Evolutionary conservation across 2,888 invertebrate genomes (phyloP).

Genomic region (Drosophila quinaria): DNA sequence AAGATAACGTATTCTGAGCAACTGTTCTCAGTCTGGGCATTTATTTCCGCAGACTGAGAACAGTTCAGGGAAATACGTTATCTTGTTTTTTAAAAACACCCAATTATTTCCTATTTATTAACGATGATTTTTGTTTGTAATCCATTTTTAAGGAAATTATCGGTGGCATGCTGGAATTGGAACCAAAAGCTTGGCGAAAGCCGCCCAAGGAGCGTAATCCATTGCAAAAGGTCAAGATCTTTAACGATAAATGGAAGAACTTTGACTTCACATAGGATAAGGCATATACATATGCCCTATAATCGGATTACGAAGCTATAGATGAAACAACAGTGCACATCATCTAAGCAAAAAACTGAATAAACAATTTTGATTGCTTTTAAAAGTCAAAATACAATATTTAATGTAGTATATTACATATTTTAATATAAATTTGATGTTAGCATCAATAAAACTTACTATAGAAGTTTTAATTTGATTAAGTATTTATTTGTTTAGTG

Average conservation of each 20-base stretch:
- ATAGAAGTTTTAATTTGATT: too few species aligned
- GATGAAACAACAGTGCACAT: neutral
- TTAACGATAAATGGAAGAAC: slow-evolving; percentile 90
- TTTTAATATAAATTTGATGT: neutral
- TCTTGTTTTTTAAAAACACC: neutral
- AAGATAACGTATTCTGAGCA: neutral
- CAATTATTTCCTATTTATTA: neutral
- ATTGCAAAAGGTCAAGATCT: slow-evolving; percentile 88
- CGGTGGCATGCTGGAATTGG: slow-evolving; percentile 96
- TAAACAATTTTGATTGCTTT: neutral
- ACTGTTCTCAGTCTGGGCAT: too few species aligned
- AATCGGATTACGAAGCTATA: too few species aligned
- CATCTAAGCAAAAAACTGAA: neutral
- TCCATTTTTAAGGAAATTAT: slow-evolving; percentile 91
- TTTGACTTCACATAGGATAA: slow-evolving; percentile 88
- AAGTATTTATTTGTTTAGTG: too few species aligned
- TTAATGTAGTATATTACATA: neutral
- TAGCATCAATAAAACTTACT: neutral
- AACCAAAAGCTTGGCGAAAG: slow-evolving; percentile 94
- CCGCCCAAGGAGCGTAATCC: slow-evolving; percentile 88
- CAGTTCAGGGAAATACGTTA: neutral
- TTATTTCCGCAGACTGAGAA: too few species aligned
- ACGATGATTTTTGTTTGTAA: neutral
- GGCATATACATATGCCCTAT: too few species aligned
- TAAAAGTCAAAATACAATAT: neutral